Conservation (phyloP, 1,140 invertebrate species). For the Rhizoglyphus robini region DNA sequence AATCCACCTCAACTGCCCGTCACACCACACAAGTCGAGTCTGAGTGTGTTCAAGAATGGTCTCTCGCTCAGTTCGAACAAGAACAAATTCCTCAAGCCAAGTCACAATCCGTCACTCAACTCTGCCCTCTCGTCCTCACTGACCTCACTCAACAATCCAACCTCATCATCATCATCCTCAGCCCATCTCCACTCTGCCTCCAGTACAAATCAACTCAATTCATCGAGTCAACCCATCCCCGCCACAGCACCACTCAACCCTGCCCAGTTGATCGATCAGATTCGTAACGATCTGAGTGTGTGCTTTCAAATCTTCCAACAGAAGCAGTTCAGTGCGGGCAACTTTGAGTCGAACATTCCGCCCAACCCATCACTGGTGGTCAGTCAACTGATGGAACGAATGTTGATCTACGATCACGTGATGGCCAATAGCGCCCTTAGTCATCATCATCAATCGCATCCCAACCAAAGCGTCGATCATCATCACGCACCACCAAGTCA, state of each 20-base stretch:
- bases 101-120: not conserved
- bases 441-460: too few species aligned
- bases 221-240: not conserved
- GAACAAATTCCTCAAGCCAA: not conserved
- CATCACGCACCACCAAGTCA: too few species aligned
- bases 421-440: too few species aligned
- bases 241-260: not conserved
- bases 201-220: not conserved
- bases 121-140: not conserved
- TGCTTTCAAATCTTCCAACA: not conserved
- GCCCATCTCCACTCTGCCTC: not conserved
- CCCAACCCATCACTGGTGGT: constrained; percentile 65
- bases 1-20: not conserved
- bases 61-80: too few species aligned
- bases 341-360: constrained; percentile 61
- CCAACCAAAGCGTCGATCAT: too few species aligned
- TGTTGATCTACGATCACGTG: constrained; percentile 57
- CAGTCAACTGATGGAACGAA: constrained; percentile 77
- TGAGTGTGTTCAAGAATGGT: too few species aligned
- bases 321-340: constrained; percentile 2
- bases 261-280: not conserved
- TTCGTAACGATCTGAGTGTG: not conserved
- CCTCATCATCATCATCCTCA: not conserved
- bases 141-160: not conserved
- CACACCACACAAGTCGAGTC: too few species aligned